phyloP scores from a whole-genome alignment of 2,888 invertebrate species.

The Heliconius cydno region DNA sequence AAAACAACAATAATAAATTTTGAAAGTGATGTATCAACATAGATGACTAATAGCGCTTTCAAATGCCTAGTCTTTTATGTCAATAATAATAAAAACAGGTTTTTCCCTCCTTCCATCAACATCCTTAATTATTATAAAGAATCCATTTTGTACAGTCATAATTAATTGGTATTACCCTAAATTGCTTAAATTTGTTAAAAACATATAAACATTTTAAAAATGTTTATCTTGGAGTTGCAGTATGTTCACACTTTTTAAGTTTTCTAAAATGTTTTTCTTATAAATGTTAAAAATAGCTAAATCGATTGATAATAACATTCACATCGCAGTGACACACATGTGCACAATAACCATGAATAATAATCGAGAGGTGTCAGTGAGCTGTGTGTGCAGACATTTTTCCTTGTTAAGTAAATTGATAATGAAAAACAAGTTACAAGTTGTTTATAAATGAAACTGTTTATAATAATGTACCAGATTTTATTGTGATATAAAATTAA shows the following conservation, averaged over 20 bases:
- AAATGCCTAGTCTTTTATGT: background rate
- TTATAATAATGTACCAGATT: background rate
- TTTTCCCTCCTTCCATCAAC: background rate
- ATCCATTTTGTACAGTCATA: background rate
- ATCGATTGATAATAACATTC: background rate
- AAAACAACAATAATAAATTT: background rate
- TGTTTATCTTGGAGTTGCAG: background rate
- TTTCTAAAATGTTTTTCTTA: background rate
- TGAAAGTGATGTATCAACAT: background rate
- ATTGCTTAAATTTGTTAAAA: no score
- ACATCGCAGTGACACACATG: background rate
- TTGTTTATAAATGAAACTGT: conserved; percentile 10
- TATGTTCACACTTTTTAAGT: background rate
- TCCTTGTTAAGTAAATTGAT: background rate
- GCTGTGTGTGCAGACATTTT: background rate
- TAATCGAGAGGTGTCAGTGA: background rate
- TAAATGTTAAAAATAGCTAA: background rate
- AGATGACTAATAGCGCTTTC: background rate
- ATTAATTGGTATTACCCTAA: no score
- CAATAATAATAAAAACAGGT: background rate
- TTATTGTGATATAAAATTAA: background rate
- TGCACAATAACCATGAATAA: conserved; percentile 1
- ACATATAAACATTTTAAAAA: no score
- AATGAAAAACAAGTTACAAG: background rate
- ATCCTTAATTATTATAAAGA: background rate